Evolutionary conservation across 1,140 invertebrate species (phyloP), one percentile per base, ranked within the genome.

Genomic region (Aphis gossypii): DNA sequence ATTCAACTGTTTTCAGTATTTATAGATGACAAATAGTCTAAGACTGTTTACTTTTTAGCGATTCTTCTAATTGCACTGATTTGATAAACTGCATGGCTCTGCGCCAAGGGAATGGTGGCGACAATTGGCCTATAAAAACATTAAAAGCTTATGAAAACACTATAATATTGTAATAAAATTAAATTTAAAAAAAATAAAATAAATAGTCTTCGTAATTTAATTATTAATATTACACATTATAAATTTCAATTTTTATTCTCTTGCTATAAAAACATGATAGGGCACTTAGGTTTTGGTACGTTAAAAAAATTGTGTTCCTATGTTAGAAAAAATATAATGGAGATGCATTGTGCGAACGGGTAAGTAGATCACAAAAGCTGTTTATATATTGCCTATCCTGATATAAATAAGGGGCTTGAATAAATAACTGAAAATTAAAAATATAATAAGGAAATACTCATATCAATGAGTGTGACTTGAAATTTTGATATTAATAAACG

Each of bases 81-180:
- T 86, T 56, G 44, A 93, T 84, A 51, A 93, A 93, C 35, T 56
- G 92, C 92, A 86, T 51, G 25, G 76, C 92, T 56, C 35, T 93
- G 44, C 23, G 82, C 92, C 92, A 93, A 25, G 92, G 92, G 18
- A 93, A 93, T 51, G 92, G 76, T 30, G 92, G 92, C 14, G 41
- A 54, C 30, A 35, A 54, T 93, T 90, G 54, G 25, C 25, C 92
- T 93, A 48, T 44, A 86, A 56, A 11, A 54, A 38, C 20, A 83
- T 38, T 23, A 83, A 83, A 21, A 38, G 23, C 76, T 35, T 21
- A 38, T 83, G 76, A 83, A 30, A 20, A 83, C n/a, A 83, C 20
- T n/a, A n/a, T n/a, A n/a, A n/a, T n/a, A n/a, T n/a, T 21, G 9
- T 51, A 18, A 51, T 35, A 35, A 35, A 35, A 35, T 35, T 35